Base-by-base conservation (phyloP, 2,888 invertebrate species). In the Callimorpha dominula region DNA sequence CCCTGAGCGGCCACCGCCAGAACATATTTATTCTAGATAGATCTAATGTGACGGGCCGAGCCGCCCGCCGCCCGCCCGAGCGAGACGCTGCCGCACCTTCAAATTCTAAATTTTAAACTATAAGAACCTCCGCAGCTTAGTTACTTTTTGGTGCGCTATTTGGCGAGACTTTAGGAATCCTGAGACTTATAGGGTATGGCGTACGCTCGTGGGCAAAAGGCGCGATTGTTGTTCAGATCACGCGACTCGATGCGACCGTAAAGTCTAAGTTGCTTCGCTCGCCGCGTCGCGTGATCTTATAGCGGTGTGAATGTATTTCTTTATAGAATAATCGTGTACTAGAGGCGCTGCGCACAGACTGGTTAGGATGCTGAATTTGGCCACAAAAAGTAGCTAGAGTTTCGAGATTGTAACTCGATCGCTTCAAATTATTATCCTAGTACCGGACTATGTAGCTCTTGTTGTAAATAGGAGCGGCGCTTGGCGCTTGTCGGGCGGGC, bases 1-100 rank as follows among this genome's bases (percentile, higher is more conserved):
- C 95, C 95, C 92, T 95, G 95, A 95, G 89, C 90, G 82, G 75
- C 86, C 78, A 64, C 17, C 68, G 65, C 65, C 77, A 62, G 65
- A 70, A 66, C 81, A 75, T 93, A 94, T 94, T 94, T 93, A 94
- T 94, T 94, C 91, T 95, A 95, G 95, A 95, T 95, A 95, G 95
- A 93, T 88, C 91, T 95, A 95, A 95, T 93, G 92, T 94, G 94
- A 94, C 88, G 90, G 91, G 84, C 83, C 76, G 78, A 68, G 67
- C 72, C 67, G 69, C 74, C 68, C 75, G 81, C 81, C 78, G 75
- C 78, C 74, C 79, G 83, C 76, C 85, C 84, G 79, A 79, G 78
- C 80, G 83, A 78, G 73, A 76, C 78, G 80, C 73, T 74, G 73
- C 80, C 81, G 79, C 83, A 79, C 79, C 91, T 91, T 91, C 89